These are phyloP conservation scores for Anarsia innoxiella DNA, from an alignment of 2,888 invertebrate genomes.

Conservation along the genomic window DNA sequence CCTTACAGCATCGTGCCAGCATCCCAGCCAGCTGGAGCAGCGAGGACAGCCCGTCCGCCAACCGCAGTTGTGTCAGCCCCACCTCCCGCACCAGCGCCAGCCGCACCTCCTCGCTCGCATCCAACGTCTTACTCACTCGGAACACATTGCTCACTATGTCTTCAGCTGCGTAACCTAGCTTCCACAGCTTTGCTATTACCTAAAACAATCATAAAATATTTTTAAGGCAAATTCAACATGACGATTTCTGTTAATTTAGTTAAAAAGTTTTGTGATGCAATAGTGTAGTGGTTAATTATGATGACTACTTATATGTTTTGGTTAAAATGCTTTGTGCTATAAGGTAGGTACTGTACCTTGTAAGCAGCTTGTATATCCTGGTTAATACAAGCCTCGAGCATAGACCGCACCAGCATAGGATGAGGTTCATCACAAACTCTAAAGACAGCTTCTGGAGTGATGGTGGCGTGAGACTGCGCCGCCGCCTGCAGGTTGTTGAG, in stretches of 20 bases:
- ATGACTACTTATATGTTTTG: no score
- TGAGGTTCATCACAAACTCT: constrained; percentile 99
- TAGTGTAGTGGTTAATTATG: no score
- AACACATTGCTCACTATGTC: constrained; percentile 97
- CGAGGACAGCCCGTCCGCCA: constrained; percentile 90
- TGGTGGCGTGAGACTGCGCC: constrained; percentile 88
- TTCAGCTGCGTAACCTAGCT: constrained; percentile 96
- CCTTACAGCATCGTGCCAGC: constrained; percentile 86
- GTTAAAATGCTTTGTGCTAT: no score
- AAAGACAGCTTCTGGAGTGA: constrained; percentile 96
- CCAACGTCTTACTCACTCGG: constrained; percentile 91
- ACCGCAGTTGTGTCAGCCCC: constrained; percentile 91
- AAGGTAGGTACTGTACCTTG: no score
- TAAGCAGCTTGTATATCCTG: constrained; percentile 91
- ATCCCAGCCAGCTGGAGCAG: constrained; percentile 94
- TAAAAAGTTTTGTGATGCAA: neutral
- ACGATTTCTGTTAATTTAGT: neutral
- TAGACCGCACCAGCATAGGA: constrained; percentile 92
- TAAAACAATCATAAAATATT: constrained; percentile 43
- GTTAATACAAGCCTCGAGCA: constrained; percentile 88
- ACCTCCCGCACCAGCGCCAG: constrained; percentile 93
- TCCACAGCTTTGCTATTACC: constrained; percentile 92
- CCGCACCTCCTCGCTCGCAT: constrained; percentile 86
- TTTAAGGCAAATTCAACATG: neutral
- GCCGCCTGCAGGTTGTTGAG: constrained; percentile 91